Evolutionary conservation across 2,113 vertebrate genomes (phyloP).

Genomic region (Rhinolophus ferrumequinum): DNA sequence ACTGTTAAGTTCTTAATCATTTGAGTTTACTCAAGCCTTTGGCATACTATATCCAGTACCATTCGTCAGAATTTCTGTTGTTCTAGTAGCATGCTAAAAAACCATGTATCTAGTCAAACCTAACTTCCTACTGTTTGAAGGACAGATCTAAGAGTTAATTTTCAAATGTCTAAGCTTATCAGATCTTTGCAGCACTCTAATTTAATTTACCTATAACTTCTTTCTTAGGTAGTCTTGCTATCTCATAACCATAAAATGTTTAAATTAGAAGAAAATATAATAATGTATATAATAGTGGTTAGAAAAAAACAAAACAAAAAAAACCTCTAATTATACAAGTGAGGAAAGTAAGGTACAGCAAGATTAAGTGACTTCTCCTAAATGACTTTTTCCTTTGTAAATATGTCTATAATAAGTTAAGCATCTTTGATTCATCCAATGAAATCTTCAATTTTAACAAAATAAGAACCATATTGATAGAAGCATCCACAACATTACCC

Average conservation of each 20-base stretch:
- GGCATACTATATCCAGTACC: background rate
- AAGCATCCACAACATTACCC: background rate
- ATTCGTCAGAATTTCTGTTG: background rate
- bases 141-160: background rate
- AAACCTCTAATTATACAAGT: background rate
- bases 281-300: background rate
- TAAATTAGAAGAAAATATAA: background rate
- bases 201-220: background rate
- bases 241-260: background rate
- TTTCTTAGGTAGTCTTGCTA: background rate
- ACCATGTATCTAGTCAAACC: background rate
- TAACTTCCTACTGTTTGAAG: background rate
- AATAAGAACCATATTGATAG: background rate
- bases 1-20: background rate
- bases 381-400: background rate
- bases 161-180: background rate
- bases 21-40: background rate
- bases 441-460: background rate
- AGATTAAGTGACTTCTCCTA: background rate
- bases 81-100: background rate
- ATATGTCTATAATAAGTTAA: background rate
- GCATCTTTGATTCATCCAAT: background rate
- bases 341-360: background rate
- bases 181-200: background rate
- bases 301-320: background rate